Evolutionary conservation across 2,113 vertebrate genomes (phyloP).

Genomic region (Corydoras sp.): DNA sequence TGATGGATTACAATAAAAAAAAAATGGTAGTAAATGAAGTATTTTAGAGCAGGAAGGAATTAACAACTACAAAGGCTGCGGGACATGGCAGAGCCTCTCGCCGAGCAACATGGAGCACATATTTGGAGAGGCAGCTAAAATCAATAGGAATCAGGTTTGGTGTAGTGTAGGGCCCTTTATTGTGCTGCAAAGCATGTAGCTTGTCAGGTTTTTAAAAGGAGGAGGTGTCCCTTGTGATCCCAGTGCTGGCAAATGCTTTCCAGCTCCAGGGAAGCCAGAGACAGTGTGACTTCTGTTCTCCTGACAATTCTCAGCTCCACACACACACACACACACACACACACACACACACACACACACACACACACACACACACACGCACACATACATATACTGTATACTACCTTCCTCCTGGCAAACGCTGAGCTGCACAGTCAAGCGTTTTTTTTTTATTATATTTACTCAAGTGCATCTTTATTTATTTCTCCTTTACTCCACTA

Average conservation of each 20-base stretch:
- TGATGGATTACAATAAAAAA: too few species aligned
- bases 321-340: conserved; percentile 21
- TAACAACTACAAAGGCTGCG: conserved; percentile 40
- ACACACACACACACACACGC: background rate
- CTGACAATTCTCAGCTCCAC: conserved; percentile 50
- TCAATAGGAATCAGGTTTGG: conserved; percentile 64
- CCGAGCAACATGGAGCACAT: conserved; percentile 42
- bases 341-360: too few species aligned
- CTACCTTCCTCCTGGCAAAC: conserved; percentile 27
- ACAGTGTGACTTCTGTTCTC: conserved; percentile 50
- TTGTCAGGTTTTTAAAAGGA: conserved; percentile 55
- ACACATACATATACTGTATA: conserved; percentile 24
- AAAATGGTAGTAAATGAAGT: too few species aligned
- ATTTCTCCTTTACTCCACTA: conserved; percentile 28
- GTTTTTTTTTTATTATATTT: conserved; percentile 41
- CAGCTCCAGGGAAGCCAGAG: conserved; percentile 54
- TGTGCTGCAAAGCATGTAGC: conserved; percentile 60
- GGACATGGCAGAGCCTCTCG: conserved; percentile 14
- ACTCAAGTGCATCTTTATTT: conserved; percentile 48
- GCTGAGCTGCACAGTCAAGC: too few species aligned
- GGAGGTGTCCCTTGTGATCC: conserved; percentile 48
- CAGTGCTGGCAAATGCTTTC: conserved; percentile 58
- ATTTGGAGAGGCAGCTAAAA: conserved; percentile 50
- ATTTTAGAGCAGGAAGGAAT: too few species aligned
- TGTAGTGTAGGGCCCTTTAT: conserved; percentile 42